These are phyloP conservation scores for Takifugu ocellatus DNA, from an alignment of 2,797 vertebrate species.

Conservation along the genomic window DNA sequence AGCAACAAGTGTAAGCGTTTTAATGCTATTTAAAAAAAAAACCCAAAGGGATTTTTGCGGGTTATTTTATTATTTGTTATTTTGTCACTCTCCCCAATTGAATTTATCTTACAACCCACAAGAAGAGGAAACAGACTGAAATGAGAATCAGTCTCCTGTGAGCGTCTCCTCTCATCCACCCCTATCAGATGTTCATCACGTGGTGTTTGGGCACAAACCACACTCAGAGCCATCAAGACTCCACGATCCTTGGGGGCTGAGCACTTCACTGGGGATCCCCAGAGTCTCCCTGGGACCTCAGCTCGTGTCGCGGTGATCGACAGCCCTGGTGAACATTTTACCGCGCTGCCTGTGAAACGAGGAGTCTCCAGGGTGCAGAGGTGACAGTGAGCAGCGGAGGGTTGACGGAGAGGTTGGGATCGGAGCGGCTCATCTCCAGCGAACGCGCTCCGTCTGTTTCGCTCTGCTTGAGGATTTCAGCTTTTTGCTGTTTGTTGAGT, in stretches of 20 bases:
- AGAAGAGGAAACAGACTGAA: slow-evolving; percentile 26
- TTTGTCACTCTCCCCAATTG: slow-evolving; percentile 28
- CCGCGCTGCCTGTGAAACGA: slow-evolving; percentile 58
- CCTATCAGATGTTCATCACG: slow-evolving; percentile 62
- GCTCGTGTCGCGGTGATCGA: slow-evolving; percentile 61
- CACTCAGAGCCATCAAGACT: slow-evolving; percentile 63
- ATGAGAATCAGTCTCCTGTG: slow-evolving; percentile 34
- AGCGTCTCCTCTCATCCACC: slow-evolving; percentile 50
- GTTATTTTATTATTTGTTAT: slow-evolving; percentile 13
- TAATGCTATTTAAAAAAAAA: too few relatives aligned
- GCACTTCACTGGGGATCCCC: slow-evolving; percentile 57
- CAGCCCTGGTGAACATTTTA: slow-evolving; percentile 66
- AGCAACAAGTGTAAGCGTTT: too few relatives aligned
- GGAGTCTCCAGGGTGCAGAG: slow-evolving; percentile 49
- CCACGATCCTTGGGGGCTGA: slow-evolving; percentile 60
- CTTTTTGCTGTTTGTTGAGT: slow-evolving; percentile 68
- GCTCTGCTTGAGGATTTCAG: slow-evolving; percentile 74
- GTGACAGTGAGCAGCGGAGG: slow-evolving; percentile 45
- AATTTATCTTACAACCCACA: slow-evolving; percentile 22
- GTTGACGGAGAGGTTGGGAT: slow-evolving; percentile 65
- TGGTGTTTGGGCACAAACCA: slow-evolving; percentile 61
- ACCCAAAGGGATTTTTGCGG: slow-evolving; percentile 1
- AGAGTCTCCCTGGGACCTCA: slow-evolving; percentile 52
- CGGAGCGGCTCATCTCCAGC: slow-evolving; percentile 50
- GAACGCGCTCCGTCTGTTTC: slow-evolving; percentile 71